A percentile compares a stretch with the other conserved stretches of the same genome.
phyloP scores from a whole-genome alignment of 2,113 vertebrate species.

The Tor tambroides region DNA sequence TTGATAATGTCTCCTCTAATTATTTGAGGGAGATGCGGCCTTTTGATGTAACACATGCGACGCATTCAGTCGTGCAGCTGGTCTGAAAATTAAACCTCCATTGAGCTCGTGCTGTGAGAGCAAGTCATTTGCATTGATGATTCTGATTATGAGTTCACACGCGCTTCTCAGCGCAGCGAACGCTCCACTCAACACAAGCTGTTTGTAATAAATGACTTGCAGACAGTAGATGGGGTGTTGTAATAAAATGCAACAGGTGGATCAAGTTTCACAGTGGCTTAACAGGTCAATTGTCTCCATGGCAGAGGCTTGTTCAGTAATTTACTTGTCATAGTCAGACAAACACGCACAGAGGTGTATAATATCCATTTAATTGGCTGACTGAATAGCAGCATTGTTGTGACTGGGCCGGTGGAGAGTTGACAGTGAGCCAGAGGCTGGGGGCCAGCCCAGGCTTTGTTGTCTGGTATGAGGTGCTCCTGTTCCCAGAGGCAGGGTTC shows the following conservation, averaged over 20 bases:
- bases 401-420: conserved; percentile 31
- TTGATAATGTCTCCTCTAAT: background rate
- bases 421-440: conserved; percentile 16
- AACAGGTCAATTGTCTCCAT: conserved; percentile 37
- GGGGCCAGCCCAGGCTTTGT: conserved; percentile 37
- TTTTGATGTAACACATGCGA: background rate
- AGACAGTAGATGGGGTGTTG: background rate
- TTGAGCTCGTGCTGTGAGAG: background rate
- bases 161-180: too few relatives aligned
- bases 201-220: conserved; percentile 24
- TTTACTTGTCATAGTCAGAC: conserved; percentile 41
- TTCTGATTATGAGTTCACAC: background rate
- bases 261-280: background rate
- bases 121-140: conserved; percentile 8
- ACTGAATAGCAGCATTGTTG: conserved; percentile 47
- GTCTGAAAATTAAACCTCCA: conserved; percentile 13
- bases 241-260: conserved; percentile 28
- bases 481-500: conserved; percentile 46
- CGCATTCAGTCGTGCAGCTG: background rate
- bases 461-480: conserved; percentile 41
- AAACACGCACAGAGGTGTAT: conserved; percentile 39
- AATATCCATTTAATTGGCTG: conserved; percentile 50
- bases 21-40: background rate
- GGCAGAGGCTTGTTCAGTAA: conserved; percentile 7
- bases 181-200: background rate